Conservation (phyloP, 2,113 vertebrate species). For the Hyperopisus bebe region DNA sequence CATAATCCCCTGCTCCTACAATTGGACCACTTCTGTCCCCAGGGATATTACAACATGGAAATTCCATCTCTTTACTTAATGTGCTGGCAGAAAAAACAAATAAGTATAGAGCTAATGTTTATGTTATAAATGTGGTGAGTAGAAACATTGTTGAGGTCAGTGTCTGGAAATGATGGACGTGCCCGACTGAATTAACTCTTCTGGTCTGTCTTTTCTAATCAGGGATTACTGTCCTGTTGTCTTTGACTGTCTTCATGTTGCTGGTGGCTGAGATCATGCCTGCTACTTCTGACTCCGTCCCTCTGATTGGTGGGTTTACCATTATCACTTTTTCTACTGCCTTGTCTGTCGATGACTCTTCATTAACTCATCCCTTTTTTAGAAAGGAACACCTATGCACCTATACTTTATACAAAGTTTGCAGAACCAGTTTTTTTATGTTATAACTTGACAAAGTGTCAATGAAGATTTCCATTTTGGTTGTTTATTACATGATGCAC, state of each 20-base stretch:
- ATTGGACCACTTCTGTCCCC: not conserved
- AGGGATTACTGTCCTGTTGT: conserved; percentile 86
- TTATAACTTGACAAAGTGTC: too few species aligned
- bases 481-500: not conserved
- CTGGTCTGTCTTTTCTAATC: conserved; percentile 12
- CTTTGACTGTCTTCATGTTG: conserved; percentile 86
- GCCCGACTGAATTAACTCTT: not conserved
- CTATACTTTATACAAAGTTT: not conserved
- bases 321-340: not conserved
- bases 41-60: not conserved
- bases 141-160: not conserved
- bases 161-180: not conserved
- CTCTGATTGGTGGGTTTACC: conserved; percentile 70
- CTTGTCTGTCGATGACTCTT: not conserved
- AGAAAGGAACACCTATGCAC: not conserved
- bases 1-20: not conserved
- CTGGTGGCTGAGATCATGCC: conserved; percentile 90
- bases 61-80: not conserved
- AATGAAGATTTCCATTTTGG: not conserved
- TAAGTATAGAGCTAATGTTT: not conserved
- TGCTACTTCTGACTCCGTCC: conserved; percentile 83
- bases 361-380: not conserved
- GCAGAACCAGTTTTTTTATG: not conserved
- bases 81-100: not conserved
- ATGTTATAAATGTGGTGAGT: not conserved